These are phyloP conservation scores for Ophioninae sp. DNA, from an alignment of 2,888 invertebrate species.

Conservation along the genomic window DNA sequence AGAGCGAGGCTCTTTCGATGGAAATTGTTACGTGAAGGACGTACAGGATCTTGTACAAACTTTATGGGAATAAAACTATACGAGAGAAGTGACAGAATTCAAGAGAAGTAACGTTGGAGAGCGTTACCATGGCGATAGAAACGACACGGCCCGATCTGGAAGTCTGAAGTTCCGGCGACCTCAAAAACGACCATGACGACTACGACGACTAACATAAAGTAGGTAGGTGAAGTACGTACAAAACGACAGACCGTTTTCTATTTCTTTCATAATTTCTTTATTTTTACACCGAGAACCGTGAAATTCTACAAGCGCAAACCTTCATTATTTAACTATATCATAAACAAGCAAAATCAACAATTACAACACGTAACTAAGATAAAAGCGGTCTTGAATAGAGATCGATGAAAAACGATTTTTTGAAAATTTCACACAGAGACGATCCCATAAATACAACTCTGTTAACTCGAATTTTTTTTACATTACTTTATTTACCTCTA, in stretches of 20 bases:
- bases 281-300: no score
- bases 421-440: no score
- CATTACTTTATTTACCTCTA: no score
- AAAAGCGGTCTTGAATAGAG: no score
- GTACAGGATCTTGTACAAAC: neutral
- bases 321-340: no score
- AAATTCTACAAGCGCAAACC: neutral
- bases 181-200: constrained; percentile 26
- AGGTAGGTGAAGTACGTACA: neutral
- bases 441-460: no score
- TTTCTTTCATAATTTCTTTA: no score
- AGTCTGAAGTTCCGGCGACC: constrained; percentile 54
- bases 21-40: neutral
- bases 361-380: no score
- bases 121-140: constrained; percentile 64
- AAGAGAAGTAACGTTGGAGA: constrained; percentile 51
- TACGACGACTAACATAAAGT: constrained; percentile 6
- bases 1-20: neutral
- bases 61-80: constrained; percentile 20
- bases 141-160: constrained; percentile 61
- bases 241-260: neutral
- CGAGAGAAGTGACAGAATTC: no score
- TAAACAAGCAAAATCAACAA: no score
- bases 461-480: no score
- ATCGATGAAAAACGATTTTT: no score